Evolutionary conservation across 2,888 invertebrate genomes (phyloP), one percentile per base, ranked within the genome.

Genomic region (Escarpia spicata): DNA sequence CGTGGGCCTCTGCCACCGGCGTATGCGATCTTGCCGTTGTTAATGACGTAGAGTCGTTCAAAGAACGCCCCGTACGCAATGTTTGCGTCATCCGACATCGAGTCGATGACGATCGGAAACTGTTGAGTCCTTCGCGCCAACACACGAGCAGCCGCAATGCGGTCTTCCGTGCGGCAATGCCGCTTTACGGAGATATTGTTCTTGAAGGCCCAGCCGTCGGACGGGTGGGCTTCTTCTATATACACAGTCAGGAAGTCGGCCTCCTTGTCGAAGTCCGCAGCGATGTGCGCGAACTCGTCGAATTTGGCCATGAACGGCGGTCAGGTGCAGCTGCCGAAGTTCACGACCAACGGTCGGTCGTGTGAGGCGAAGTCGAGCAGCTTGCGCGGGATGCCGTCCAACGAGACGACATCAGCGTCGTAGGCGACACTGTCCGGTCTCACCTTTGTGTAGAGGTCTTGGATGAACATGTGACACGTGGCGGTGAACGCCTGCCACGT

Each of bases 281-380:
- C 94, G 92, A 95, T 92, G 92, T 94, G 92, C 45, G 94, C 94
- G 93, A 95, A 95, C 91, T 93, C 93, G 92, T 93, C 94, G 93
- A 96, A 95, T 93, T 94, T 95, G 60, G 93, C 95, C 94, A 95
- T 94, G 93, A 95, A 95, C 92, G 95, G 95, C 19, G 95, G 95
- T 95, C 96, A 96, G 93, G 95, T 95, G 93, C 96, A 95, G 93
- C 96, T 96, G 43, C 96, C 96, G 91, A 96, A 96, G 94, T 95
- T 95, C 19, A 96, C 92, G 15, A 96, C 94, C 90, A 96, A 94
- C 45, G 95, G 95, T 10, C 75, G 19, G 0, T 93, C 94, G 15
- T n/a, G 31, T 26, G 90, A 58, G 43, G 52, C 90, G 92, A 91
- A 93, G 92, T 94, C 93, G 26, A 93, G 58, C 90, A 94, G 92